phyloP scores from a whole-genome alignment of 2,888 invertebrate species.

The Monoplex corrugatus region DNA sequence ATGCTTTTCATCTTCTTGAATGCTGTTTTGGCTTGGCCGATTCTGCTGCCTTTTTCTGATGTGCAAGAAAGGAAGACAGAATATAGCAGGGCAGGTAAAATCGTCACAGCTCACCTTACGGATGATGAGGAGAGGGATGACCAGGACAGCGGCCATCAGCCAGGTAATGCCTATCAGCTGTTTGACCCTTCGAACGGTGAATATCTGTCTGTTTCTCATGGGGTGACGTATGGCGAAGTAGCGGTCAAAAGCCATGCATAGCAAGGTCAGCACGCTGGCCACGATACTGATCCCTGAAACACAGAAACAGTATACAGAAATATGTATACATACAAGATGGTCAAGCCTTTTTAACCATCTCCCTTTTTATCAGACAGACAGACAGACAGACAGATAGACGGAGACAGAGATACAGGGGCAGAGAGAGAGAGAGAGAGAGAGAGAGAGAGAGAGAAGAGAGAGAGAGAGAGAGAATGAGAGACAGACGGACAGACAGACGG shows the following conservation, averaged over 20 bases:
- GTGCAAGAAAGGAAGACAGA: not conserved
- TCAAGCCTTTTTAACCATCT: too few species aligned
- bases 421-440: too few species aligned
- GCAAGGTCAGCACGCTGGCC: constrained; percentile 90
- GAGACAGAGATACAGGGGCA: too few species aligned
- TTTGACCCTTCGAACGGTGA: constrained; percentile 87
- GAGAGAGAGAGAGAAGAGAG: too few species aligned
- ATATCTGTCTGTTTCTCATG: constrained; percentile 87
- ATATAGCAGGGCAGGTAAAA: not conserved
- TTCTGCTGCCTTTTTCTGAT: not conserved
- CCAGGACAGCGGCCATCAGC: constrained; percentile 87
- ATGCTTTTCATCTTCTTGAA: too few species aligned
- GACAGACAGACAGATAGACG: too few species aligned
- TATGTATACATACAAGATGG: too few species aligned
- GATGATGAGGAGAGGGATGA: constrained; percentile 86
- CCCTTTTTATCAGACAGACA: too few species aligned
- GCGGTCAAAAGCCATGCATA: constrained; percentile 90
- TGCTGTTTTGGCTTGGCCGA: too few species aligned
- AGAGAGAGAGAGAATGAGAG: too few species aligned
- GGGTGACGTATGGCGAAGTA: constrained; percentile 87
- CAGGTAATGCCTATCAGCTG: constrained; percentile 86
- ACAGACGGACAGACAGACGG: too few species aligned
- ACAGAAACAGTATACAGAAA: too few species aligned
- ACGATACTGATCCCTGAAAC: constrained; percentile 84
- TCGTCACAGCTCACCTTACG: constrained; percentile 66